Evolutionary conservation across 1,140 invertebrate genomes (phyloP), one percentile per base, ranked within the genome.

Genomic region (Diuraphis noxia): DNA sequence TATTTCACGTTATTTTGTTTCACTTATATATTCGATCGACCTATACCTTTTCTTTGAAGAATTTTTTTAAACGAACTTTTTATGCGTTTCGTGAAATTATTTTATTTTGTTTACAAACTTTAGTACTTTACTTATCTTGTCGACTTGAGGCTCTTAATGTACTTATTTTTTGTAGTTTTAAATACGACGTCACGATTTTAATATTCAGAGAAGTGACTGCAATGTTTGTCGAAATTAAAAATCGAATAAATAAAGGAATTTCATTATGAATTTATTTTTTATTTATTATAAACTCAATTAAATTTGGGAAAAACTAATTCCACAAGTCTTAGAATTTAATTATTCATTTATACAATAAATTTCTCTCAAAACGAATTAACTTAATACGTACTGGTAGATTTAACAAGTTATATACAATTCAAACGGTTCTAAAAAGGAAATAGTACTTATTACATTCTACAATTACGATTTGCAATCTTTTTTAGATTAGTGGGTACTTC

Each of bases 1-100:
- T 72, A 72, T 72, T 90, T 90, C 46, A 30, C 38, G 88, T 90
- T 43, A 90, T 90, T 90, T 23, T 41, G 41, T 90, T 89, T 90
- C 41, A 79, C 40, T 90, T 79, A 43, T 77, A 43, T 77, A 79
- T 77, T 43, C 30, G 77, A 89, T 90, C 88, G 34, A 79, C 10
- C 25, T 36, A 40, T 49, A 25, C 36, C 38, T 52, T 38, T 40
- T 40, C 34, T 88, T 63, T 63, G 36, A 88, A 56, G 49, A 63
- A 88, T 63, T 46, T 17, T 52, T 38, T 40, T 63, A 13, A 56
- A 40, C 63, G 25, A 56, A 88, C 30, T 88, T 63, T 40, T n/a
- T 38, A 38, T 63, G 5, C 84, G 38, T 46, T 86, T 86, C 34
- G 8, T 52, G 34, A 38, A 86, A 40, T 86, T 25, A 36, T 86